Evolutionary conservation across 2,113 vertebrate species (phyloP).

Genomic region (Eidolon helvum): DNA sequence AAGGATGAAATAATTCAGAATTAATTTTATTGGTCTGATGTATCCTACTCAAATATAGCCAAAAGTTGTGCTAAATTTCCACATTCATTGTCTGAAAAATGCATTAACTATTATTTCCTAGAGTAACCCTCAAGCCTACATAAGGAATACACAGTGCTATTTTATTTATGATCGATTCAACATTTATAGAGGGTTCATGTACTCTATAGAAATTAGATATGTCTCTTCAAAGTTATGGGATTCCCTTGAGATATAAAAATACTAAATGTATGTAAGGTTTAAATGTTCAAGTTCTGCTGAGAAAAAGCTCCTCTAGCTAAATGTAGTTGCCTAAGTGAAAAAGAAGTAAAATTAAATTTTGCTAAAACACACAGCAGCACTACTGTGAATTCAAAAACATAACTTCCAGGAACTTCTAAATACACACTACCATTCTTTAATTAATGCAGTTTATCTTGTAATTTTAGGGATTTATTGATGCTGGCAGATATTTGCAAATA

Average conservation of each 20-base stretch:
- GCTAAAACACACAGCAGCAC: constrained; percentile 13
- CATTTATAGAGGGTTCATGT: constrained; percentile 60
- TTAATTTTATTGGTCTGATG: background rate
- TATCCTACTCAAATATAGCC: background rate
- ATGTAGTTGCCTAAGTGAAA: constrained; percentile 22
- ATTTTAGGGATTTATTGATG: constrained; percentile 81
- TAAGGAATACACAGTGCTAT: constrained; percentile 1
- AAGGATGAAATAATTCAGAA: background rate
- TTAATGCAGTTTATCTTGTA: constrained; percentile 75
- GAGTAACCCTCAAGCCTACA: background rate
- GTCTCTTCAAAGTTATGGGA: constrained; percentile 71
- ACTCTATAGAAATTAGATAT: constrained; percentile 69
- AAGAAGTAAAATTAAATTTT: constrained; percentile 61
- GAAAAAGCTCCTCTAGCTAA: constrained; percentile 61
- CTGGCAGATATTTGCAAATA: constrained; percentile 81
- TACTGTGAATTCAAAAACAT: constrained; percentile 68
- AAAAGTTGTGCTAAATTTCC: background rate
- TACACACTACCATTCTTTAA: constrained; percentile 75
- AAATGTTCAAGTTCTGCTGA: constrained; percentile 73
- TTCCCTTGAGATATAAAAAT: constrained; percentile 59
- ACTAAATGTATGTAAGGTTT: constrained; percentile 65
- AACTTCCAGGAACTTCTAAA: constrained; percentile 80
- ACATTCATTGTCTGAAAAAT: background rate
- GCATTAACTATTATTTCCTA: background rate
- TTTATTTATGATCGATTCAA: constrained; percentile 69